A percentile compares a stretch with the other conserved stretches of the same genome.
phyloP scores from a whole-genome alignment of 2,797 vertebrate genomes.

The Sebastes minor region DNA sequence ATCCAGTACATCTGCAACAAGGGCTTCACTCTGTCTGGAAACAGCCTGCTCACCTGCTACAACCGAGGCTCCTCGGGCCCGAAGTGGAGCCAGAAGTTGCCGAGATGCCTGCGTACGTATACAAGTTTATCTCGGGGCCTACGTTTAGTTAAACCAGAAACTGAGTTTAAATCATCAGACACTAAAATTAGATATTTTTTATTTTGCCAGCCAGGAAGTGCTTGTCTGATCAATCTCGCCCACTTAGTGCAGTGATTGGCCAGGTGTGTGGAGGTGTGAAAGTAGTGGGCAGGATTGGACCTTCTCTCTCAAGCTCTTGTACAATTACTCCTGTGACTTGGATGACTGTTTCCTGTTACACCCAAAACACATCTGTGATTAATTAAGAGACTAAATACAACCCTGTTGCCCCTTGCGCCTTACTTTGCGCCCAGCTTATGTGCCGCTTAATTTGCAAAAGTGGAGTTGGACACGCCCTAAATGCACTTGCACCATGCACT shows the following conservation, averaged over 20 bases:
- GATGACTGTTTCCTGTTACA: not conserved
- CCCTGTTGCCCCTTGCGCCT: too few relatives aligned
- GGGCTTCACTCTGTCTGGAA: conserved; percentile 88
- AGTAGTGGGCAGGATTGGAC: not conserved
- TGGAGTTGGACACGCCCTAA: too few relatives aligned
- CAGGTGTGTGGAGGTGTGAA: not conserved
- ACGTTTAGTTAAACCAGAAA: not conserved
- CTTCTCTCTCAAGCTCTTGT: not conserved
- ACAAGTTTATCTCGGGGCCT: not conserved
- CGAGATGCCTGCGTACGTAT: conserved; percentile 91
- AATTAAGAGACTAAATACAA: too few relatives aligned
- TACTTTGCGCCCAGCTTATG: too few relatives aligned
- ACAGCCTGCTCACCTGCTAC: conserved; percentile 90
- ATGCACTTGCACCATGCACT: too few relatives aligned
- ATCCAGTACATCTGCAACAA: conserved; percentile 93
- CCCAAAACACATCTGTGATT: too few relatives aligned
- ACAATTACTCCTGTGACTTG: not conserved
- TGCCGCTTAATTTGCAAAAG: too few relatives aligned
- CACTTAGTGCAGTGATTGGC: not conserved
- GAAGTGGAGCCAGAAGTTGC: conserved; percentile 92
- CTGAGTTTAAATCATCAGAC: not conserved
- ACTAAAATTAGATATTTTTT: not conserved
- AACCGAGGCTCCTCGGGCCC: conserved; percentile 87
- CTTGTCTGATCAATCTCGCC: not conserved
- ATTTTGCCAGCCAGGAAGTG: not conserved